Evolutionary conservation across 2,113 vertebrate species (phyloP).

Genomic region (Antechinus flavipes): DNA sequence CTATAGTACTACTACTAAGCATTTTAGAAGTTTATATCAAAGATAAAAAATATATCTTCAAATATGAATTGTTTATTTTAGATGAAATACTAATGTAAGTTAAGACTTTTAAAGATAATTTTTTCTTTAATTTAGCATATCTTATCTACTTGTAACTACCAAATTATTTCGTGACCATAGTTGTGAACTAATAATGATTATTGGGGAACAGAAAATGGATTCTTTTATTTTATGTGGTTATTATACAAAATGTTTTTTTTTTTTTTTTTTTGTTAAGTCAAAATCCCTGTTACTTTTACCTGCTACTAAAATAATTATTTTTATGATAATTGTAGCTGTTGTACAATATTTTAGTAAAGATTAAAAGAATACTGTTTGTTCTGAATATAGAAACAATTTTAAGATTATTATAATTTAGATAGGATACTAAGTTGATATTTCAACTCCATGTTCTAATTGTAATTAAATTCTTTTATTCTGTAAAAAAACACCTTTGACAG

Average conservation of each 20-base stretch:
- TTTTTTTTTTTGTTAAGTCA: not conserved
- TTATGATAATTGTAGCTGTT: not conserved
- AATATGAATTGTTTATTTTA: slow-evolving; percentile 41
- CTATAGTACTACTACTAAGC: not conserved
- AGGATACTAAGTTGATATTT: slow-evolving; percentile 40
- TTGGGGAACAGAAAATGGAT: slow-evolving; percentile 4
- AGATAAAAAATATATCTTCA: slow-evolving; percentile 32
- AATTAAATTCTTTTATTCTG: slow-evolving; percentile 27
- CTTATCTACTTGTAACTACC: not conserved
- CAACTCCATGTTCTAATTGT: not conserved
- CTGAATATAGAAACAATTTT: slow-evolving; percentile 31
- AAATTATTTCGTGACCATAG: slow-evolving; percentile 28
- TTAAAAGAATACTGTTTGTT: slow-evolving; percentile 8
- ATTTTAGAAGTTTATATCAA: slow-evolving; percentile 34
- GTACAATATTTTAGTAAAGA: not conserved
- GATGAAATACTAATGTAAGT: slow-evolving; percentile 20
- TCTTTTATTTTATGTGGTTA: slow-evolving; percentile 48
- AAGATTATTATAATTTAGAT: slow-evolving; percentile 37
- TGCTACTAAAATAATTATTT: slow-evolving; percentile 48
- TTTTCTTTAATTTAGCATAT: slow-evolving; percentile 46
- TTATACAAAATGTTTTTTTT: not conserved
- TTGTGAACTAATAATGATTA: slow-evolving; percentile 29
- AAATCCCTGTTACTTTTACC: not conserved
- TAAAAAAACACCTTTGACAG: slow-evolving; percentile 27
- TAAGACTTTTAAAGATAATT: not conserved